Conservation (phyloP, 1,140 invertebrate genomes). For the Conus ventricosus region DNA sequence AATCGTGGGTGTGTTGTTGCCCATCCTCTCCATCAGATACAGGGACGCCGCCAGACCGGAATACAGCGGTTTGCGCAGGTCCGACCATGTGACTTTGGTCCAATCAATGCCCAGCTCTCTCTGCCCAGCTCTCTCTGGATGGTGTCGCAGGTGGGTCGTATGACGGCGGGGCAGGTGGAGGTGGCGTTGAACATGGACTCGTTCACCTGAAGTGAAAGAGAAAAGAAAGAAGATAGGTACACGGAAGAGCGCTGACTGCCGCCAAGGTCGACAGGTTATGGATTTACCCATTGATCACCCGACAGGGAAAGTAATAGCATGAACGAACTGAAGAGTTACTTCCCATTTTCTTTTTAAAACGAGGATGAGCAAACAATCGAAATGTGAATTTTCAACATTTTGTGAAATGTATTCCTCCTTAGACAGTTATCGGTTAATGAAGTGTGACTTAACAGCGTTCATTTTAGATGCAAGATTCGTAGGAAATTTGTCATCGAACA, state of each 20-base stretch:
- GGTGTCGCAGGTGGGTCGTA: not conserved
- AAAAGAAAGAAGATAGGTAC: too few relatives aligned
- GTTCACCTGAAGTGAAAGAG: constrained; percentile 19
- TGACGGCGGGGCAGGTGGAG: not conserved
- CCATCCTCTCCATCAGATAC: constrained; percentile 36
- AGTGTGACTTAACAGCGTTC: too few relatives aligned
- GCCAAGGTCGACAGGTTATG: too few relatives aligned
- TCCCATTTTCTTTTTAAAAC: too few relatives aligned
- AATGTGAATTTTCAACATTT: too few relatives aligned
- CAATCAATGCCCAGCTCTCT: constrained; percentile 54
- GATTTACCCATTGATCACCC: too few relatives aligned
- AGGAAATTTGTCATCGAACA: too few relatives aligned
- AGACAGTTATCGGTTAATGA: too few relatives aligned
- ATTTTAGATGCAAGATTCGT: too few relatives aligned
- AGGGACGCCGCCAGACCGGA: constrained; percentile 59
- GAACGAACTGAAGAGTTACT: not conserved
- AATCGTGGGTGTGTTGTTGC: not conserved
- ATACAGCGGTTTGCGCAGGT: constrained; percentile 58
- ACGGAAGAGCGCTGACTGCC: not conserved
- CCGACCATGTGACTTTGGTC: constrained; percentile 47
- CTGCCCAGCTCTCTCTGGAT: constrained; percentile 38
- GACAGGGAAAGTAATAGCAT: not conserved
- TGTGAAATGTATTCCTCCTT: too few relatives aligned
- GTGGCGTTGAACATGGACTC: constrained; percentile 26
- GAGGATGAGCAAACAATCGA: too few relatives aligned